Percentiles rank a stretch among this genome's conserved stretches.
Conservation (phyloP, 2,888 invertebrate genomes). For the Sceliomorpha sp. region DNA sequence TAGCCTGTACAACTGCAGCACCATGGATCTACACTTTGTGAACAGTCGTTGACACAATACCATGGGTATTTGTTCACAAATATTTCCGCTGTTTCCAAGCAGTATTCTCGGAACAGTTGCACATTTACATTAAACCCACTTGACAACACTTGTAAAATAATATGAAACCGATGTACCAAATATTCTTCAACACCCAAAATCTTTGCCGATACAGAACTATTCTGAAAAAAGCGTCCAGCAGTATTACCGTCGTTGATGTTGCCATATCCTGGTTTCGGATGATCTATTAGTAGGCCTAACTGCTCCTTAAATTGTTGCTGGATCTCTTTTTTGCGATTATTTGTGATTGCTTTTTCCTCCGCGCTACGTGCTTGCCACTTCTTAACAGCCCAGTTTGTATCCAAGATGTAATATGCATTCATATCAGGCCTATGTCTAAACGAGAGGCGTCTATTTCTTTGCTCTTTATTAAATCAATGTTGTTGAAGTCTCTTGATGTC, state of each 20-base stretch:
- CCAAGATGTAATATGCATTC: conserved; percentile 7
- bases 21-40: conserved; percentile 10
- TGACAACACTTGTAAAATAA: conserved; percentile 8
- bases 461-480: conserved; percentile 22
- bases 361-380: conserved; percentile 14
- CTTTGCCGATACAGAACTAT: conserved; percentile 2
- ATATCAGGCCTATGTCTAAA: conserved; percentile 37
- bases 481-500: conserved; percentile 37
- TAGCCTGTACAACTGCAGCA: conserved; percentile 1
- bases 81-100: conserved; percentile 1
- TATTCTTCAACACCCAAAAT: background rate
- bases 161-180: background rate
- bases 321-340: background rate
- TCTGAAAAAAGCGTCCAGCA: conserved; percentile 7
- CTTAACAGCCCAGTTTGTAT: conserved; percentile 2
- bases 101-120: conserved; percentile 1
- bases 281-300: background rate
- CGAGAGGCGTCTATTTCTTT: conserved; percentile 10
- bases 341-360: background rate
- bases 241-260: conserved; percentile 22
- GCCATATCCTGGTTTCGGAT: conserved; percentile 17
- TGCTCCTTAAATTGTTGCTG: background rate
- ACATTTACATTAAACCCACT: background rate
- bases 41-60: conserved; percentile 12
- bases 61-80: conserved; percentile 13